Conservation (phyloP, 2,888 invertebrate species). For the Pedicia rivosa region DNA sequence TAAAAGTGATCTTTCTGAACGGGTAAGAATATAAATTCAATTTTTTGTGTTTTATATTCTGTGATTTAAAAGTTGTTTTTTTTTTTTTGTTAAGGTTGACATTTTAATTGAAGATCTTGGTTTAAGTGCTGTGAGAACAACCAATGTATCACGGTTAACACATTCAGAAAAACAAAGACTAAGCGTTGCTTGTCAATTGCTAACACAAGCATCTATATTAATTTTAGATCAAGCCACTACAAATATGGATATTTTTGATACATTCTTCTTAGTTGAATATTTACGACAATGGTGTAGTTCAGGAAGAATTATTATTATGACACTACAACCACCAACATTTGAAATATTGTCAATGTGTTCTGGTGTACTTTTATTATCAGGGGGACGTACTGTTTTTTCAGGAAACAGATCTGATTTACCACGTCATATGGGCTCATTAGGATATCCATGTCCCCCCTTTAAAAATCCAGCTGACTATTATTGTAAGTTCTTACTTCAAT, state of each 20-base stretch:
- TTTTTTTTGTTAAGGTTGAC: slow-evolving; percentile 45
- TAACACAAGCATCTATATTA: slow-evolving; percentile 73
- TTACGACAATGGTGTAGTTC: slow-evolving; percentile 67
- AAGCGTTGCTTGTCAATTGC: slow-evolving; percentile 76
- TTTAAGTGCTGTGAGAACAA: slow-evolving; percentile 73
- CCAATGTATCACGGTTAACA: slow-evolving; percentile 70
- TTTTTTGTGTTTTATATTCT: neutral
- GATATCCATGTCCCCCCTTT: slow-evolving; percentile 90
- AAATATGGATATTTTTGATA: slow-evolving; percentile 75
- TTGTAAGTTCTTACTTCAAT: slow-evolving; percentile 39
- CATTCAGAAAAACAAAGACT: slow-evolving; percentile 75
- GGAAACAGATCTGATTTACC: slow-evolving; percentile 81
- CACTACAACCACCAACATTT: slow-evolving; percentile 85
- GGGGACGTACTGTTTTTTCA: slow-evolving; percentile 82
- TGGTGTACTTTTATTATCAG: slow-evolving; percentile 63
- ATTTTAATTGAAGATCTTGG: slow-evolving; percentile 83
- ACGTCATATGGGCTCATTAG: slow-evolving; percentile 75
- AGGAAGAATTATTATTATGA: slow-evolving; percentile 74
- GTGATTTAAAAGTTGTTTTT: neutral
- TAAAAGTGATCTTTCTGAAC: slow-evolving; percentile 47
- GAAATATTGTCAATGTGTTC: slow-evolving; percentile 82
- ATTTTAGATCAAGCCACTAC: slow-evolving; percentile 56
- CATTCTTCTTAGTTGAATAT: slow-evolving; percentile 88
- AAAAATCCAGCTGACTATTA: slow-evolving; percentile 97
- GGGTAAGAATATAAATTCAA: slow-evolving; percentile 40